phyloP scores from a whole-genome alignment of 2,888 invertebrate species.

The Autographa pulchrina region DNA sequence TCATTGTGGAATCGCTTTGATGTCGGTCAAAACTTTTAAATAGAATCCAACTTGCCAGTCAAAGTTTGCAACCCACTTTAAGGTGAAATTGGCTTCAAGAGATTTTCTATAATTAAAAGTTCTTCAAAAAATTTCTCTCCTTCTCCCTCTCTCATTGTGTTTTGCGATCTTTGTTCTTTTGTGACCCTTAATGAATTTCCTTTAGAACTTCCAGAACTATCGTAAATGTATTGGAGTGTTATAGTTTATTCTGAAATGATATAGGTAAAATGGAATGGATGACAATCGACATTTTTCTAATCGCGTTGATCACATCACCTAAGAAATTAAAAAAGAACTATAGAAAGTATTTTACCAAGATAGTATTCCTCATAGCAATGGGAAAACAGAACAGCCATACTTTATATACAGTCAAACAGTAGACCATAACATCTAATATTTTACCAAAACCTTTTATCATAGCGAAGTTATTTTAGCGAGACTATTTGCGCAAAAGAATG shows the following conservation, averaged over 20 bases:
- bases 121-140: conserved; percentile 60
- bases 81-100: conserved; percentile 66
- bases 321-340: no score
- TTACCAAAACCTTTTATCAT: no score
- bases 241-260: background rate
- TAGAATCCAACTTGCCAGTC: conserved; percentile 65
- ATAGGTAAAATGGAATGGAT: background rate
- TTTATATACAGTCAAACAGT: no score
- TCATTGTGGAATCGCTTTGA: conserved; percentile 68
- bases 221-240: background rate
- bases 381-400: no score
- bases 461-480: background rate
- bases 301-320: no score
- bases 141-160: conserved; percentile 53
- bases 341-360: no score
- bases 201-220: conserved; percentile 19
- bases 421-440: no score
- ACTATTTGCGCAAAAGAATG: background rate
- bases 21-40: conserved; percentile 68
- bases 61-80: conserved; percentile 63
- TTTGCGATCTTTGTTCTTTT: conserved; percentile 53
- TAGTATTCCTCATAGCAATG: no score
- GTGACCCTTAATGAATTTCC: conserved; percentile 41
- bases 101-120: conserved; percentile 72
- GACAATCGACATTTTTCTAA: no score